Evolutionary conservation across 2,888 invertebrate species (phyloP).

Genomic region (Drosophila siamana): DNA sequence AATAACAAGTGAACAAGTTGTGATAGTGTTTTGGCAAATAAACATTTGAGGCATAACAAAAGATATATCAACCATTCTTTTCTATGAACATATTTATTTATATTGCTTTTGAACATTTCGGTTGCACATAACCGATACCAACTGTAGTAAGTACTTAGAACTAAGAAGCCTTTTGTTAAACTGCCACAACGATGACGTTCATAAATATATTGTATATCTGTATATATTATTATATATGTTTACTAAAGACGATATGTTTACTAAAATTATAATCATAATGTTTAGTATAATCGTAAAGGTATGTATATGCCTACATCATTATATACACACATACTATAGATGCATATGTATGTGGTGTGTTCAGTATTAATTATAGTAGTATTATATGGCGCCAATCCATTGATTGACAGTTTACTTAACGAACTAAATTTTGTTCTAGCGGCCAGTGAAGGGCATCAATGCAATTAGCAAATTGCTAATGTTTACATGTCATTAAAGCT

Average conservation of each 20-base stretch:
- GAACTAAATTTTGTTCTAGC: conserved; percentile 72
- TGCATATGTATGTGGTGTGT: conserved; percentile 8
- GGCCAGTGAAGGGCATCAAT: conserved; percentile 81
- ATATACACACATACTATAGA: conserved; percentile 28
- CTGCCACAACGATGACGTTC: conserved; percentile 53
- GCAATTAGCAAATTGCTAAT: conserved; percentile 47
- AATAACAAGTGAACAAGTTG: neutral
- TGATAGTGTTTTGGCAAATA: neutral
- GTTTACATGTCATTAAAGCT: conserved; percentile 65
- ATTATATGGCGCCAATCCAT: conserved; percentile 17
- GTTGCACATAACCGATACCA: conserved; percentile 41
- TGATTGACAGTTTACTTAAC: conserved; percentile 32
- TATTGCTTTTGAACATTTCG: conserved; percentile 48
- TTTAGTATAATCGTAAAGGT: conserved; percentile 10
- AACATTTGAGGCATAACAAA: neutral
- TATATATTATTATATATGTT: conserved; percentile 35
- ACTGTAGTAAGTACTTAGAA: conserved; percentile 50
- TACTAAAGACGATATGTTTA: conserved; percentile 64
- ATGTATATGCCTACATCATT: conserved; percentile 15
- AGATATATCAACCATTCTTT: conserved; percentile 13
- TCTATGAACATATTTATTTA: conserved; percentile 24
- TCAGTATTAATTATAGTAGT: conserved; percentile 23
- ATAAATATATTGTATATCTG: conserved; percentile 37
- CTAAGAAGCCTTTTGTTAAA: conserved; percentile 64
- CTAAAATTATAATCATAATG: conserved; percentile 57